A percentile compares a stretch with the other conserved stretches of the same genome.
Evolutionary conservation across 2,113 vertebrate genomes (phyloP).

Genomic region (Argyrosomus japonicus): DNA sequence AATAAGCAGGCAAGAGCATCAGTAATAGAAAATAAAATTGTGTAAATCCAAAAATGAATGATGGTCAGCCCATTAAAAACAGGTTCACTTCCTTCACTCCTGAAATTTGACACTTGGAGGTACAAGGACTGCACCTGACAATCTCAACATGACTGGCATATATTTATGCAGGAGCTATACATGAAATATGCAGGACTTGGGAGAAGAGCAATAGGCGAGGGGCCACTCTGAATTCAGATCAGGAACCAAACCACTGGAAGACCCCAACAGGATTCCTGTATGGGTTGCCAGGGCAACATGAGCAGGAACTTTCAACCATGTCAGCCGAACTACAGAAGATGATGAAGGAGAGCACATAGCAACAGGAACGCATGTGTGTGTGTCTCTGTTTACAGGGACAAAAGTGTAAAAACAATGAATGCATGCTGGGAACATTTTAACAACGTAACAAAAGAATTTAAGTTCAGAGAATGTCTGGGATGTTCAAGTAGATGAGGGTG

Average conservation of each 20-base stretch:
- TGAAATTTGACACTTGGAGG: background rate
- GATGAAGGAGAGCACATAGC: slow-evolving; percentile 27
- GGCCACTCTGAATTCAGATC: slow-evolving; percentile 63
- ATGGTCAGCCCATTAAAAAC: background rate
- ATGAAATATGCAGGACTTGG: slow-evolving; percentile 65
- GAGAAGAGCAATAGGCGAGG: slow-evolving; percentile 21
- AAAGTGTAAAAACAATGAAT: slow-evolving; percentile 51
- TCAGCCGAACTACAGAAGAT: slow-evolving; percentile 48
- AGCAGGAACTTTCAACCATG: slow-evolving; percentile 66
- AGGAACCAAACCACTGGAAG: slow-evolving; percentile 71
- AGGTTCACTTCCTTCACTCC: background rate
- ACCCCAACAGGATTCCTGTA: slow-evolving; percentile 64
- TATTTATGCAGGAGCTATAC: slow-evolving; percentile 25
- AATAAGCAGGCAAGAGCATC: background rate
- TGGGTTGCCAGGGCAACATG: slow-evolving; percentile 70
- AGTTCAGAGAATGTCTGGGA: slow-evolving; percentile 36
- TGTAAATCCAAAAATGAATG: background rate
- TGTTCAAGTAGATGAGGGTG: slow-evolving; percentile 33
- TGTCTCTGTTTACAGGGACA: slow-evolving; percentile 34
- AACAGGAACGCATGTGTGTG: background rate
- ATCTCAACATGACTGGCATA: slow-evolving; percentile 3
- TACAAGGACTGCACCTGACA: background rate
- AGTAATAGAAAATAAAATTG: background rate
- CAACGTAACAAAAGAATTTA: slow-evolving; percentile 36
- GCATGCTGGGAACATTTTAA: slow-evolving; percentile 46